These are phyloP conservation scores for Temnothorax nylanderi DNA, from an alignment of 1,140 invertebrate species.

Conservation along the genomic window DNA sequence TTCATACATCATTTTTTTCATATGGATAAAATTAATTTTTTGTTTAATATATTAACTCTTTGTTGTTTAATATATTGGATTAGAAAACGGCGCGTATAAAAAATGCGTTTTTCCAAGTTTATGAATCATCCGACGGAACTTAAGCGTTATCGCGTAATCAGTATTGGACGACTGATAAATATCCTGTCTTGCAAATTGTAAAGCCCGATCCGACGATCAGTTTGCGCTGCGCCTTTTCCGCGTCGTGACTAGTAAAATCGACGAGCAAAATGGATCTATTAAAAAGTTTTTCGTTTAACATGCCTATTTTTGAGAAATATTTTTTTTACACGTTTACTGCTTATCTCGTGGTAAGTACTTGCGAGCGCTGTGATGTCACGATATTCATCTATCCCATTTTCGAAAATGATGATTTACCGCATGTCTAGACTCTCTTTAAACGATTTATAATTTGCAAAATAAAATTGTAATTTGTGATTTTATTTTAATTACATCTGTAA, in stretches of 20 bases:
- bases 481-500: background rate
- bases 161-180: background rate
- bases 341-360: background rate
- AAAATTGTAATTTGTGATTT: background rate
- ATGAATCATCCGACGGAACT: background rate
- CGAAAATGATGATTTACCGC: background rate
- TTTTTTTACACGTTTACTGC: background rate
- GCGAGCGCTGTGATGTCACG: background rate
- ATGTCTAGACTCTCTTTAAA: background rate
- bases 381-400: background rate
- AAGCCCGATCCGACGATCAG: background rate
- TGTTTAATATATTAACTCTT: too few relatives aligned
- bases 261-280: background rate
- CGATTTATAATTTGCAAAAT: background rate
- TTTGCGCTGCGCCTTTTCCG: background rate
- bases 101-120: background rate
- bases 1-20: too few relatives aligned
- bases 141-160: background rate
- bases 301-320: background rate
- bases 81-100: too few relatives aligned
- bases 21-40: too few relatives aligned
- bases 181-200: background rate
- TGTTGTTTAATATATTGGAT: too few relatives aligned
- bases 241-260: background rate
- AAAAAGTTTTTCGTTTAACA: background rate